These are phyloP conservation scores for Cylindroiulus punctatus DNA, from an alignment of 2,888 invertebrate species.

Conservation along the genomic window DNA sequence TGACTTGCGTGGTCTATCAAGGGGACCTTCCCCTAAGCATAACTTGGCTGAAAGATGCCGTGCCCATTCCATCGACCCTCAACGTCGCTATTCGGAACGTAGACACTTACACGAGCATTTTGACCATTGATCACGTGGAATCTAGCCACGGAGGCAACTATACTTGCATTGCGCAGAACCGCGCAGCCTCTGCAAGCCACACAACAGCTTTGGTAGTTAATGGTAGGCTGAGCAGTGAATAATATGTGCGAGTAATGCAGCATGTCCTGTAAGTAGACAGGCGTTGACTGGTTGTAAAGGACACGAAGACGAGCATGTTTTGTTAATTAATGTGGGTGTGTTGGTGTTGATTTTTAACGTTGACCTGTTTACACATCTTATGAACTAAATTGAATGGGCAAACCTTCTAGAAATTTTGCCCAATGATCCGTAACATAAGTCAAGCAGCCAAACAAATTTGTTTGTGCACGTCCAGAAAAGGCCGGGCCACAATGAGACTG, in stretches of 20 bases:
- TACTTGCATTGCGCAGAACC: conserved; percentile 57
- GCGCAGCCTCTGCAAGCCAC: conserved; percentile 58
- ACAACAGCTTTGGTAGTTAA: conserved; percentile 58
- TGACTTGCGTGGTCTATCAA: conserved; percentile 56
- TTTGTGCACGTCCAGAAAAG: no score
- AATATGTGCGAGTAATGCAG: background rate
- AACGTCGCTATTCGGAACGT: conserved; percentile 56
- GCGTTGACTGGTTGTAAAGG: no score
- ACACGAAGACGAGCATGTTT: no score
- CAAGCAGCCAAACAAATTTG: no score
- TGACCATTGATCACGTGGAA: conserved; percentile 58
- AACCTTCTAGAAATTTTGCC: no score
- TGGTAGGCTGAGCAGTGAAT: conserved; percentile 57
- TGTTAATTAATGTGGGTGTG: no score
- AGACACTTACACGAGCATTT: conserved; percentile 58
- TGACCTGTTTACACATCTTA: no score
- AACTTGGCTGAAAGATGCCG: conserved; percentile 54
- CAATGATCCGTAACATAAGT: no score
- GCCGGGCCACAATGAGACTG: no score
- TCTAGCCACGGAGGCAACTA: conserved; percentile 58
- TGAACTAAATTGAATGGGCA: no score
- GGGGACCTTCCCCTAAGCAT: conserved; percentile 56
- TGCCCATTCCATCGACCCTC: conserved; percentile 55
- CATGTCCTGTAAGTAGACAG: no score
- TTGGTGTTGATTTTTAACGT: no score